Percentiles rank a stretch among this genome's conserved stretches.
Evolutionary conservation across 2,113 vertebrate species (phyloP).

Genomic region (Reinhardtius hippoglossoides): DNA sequence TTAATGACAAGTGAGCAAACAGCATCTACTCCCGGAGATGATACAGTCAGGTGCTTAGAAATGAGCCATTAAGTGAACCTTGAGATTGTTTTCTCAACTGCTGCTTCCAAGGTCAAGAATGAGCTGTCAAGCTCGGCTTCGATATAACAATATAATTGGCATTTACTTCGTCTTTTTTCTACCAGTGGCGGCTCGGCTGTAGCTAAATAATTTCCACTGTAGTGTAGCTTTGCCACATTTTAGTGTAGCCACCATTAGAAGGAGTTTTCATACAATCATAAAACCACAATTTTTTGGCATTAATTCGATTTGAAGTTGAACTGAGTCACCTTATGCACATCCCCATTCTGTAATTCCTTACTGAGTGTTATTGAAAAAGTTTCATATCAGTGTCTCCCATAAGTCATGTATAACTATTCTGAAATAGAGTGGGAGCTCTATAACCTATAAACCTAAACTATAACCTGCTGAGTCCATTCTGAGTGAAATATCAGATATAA

Average conservation of each 20-base stretch:
- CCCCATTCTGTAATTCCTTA: slow-evolving; percentile 5
- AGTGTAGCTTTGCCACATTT: background rate
- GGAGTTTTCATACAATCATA: too few relatives aligned
- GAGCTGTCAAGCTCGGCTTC: background rate
- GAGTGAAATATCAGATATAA: slow-evolving; percentile 10
- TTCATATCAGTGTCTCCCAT: slow-evolving; percentile 20
- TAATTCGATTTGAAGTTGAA: slow-evolving; percentile 28
- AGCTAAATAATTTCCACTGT: background rate
- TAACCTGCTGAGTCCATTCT: slow-evolving; percentile 11
- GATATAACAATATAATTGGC: background rate
- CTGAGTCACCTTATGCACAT: slow-evolving; percentile 9
- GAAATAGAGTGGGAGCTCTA: slow-evolving; percentile 2
- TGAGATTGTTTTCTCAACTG: background rate
- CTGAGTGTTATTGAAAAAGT: slow-evolving; percentile 9
- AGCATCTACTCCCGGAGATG: too few relatives aligned
- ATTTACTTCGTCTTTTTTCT: too few relatives aligned
- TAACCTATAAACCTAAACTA: background rate
- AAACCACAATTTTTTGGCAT: background rate
- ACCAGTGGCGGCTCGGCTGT: background rate
- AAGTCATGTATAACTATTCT: slow-evolving; percentile 27
- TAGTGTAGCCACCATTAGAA: too few relatives aligned
- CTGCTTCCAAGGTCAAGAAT: slow-evolving; percentile 2
- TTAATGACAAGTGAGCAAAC: background rate
- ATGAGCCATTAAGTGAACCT: background rate
- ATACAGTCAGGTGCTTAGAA: background rate